phyloP scores from a whole-genome alignment of 2,888 invertebrate genomes.

The Hydriomena furcata region DNA sequence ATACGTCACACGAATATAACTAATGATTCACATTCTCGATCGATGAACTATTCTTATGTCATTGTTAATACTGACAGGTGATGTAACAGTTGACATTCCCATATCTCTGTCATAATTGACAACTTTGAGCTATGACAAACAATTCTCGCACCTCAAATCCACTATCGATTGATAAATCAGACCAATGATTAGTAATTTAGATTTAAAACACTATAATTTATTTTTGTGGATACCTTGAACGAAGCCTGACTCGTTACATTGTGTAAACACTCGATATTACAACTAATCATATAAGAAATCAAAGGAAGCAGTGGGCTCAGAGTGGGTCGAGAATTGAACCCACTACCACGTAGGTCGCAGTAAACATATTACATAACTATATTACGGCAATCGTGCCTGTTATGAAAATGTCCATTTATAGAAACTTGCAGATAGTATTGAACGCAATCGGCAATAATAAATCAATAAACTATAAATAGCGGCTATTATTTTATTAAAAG shows the following conservation, averaged over 20 bases:
- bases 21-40: too few species aligned
- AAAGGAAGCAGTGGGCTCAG: constrained; percentile 57
- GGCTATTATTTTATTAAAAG: background rate
- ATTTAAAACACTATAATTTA: too few species aligned
- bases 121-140: too few species aligned
- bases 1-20: too few species aligned
- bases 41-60: too few species aligned
- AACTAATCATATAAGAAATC: constrained; percentile 49
- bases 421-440: constrained; percentile 9
- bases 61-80: too few species aligned
- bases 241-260: constrained; percentile 27
- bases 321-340: constrained; percentile 56
- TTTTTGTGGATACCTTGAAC: too few species aligned
- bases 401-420: constrained; percentile 23
- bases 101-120: too few species aligned
- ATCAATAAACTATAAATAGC: background rate
- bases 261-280: constrained; percentile 43
- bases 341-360: constrained; percentile 57
- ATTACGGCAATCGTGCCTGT: constrained; percentile 43
- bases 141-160: too few species aligned
- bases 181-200: too few species aligned
- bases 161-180: too few species aligned
- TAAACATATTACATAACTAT: constrained; percentile 59
- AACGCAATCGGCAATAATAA: background rate
- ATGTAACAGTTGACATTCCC: too few species aligned